Percentiles rank a stretch among this genome's conserved stretches.
Conservation (phyloP, 2,113 vertebrate genomes). For the Synchiropus splendidus region DNA sequence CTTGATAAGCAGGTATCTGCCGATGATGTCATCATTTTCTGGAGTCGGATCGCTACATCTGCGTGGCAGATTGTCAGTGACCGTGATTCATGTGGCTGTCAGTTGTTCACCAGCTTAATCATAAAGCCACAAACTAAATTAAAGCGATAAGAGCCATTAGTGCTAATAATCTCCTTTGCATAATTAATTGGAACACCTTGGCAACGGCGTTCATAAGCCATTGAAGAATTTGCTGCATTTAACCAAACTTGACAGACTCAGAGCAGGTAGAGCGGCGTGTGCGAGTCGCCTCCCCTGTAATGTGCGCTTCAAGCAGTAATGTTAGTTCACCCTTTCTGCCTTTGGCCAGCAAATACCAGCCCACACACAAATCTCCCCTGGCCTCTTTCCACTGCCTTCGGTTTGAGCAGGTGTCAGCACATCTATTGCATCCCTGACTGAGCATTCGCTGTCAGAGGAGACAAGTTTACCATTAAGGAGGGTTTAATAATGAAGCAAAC, state of each 20-base stretch:
- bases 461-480: conserved; percentile 24
- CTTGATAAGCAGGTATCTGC: conserved; percentile 6
- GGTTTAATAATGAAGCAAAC: conserved; percentile 30
- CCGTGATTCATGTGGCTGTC: no score
- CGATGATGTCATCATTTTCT: not conserved
- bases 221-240: conserved; percentile 3
- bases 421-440: conserved; percentile 35
- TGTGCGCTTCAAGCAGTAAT: conserved; percentile 15
- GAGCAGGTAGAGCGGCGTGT: not conserved
- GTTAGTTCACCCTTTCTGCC: conserved; percentile 24
- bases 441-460: conserved; percentile 22
- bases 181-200: conserved; percentile 9
- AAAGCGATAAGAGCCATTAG: no score
- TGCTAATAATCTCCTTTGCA: not conserved
- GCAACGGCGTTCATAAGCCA: conserved; percentile 10
- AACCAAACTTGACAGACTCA: conserved; percentile 14
- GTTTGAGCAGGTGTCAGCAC: conserved; percentile 45
- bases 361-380: conserved; percentile 17
- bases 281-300: conserved; percentile 1
- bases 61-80: no score
- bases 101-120: no score
- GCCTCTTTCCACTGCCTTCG: conserved; percentile 5
- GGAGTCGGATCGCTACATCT: no score
- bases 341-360: conserved; percentile 30
- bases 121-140: no score